Conservation (phyloP, 2,888 invertebrate species). For the Therioaphis trifolii region DNA sequence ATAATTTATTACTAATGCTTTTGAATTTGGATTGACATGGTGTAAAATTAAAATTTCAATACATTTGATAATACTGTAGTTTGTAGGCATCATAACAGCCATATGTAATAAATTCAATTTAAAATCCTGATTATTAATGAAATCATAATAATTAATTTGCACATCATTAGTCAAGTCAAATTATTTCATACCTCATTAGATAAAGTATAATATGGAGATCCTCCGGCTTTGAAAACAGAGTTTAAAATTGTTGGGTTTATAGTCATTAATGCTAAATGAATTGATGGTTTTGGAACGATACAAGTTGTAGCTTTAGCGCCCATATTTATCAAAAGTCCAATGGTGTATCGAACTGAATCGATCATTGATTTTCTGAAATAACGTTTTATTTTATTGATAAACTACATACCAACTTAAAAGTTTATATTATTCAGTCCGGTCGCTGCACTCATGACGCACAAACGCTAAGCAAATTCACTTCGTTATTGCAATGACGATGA, state of each 20-base stretch:
- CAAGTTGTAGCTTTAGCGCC: constrained; percentile 42
- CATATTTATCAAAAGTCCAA: constrained; percentile 39
- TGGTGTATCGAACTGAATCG: constrained; percentile 1
- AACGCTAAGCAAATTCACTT: no score
- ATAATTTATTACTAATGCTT: constrained; percentile 29
- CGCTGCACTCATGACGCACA: no score
- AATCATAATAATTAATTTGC: neutral
- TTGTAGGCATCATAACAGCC: constrained; percentile 45
- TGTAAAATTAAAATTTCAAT: constrained; percentile 38
- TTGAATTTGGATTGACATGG: constrained; percentile 28
- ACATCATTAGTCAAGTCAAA: neutral
- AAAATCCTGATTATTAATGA: constrained; percentile 16
- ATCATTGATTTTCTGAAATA: constrained; percentile 1
- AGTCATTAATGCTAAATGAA: constrained; percentile 48
- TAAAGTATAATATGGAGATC: constrained; percentile 35
- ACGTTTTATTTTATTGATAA: no score
- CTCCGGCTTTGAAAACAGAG: constrained; percentile 31
- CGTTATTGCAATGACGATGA: no score
- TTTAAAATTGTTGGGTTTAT: constrained; percentile 28
- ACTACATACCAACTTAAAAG: no score
- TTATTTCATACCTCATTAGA: constrained; percentile 33
- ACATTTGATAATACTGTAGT: constrained; percentile 22
- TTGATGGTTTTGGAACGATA: constrained; percentile 6
- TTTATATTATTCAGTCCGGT: no score
- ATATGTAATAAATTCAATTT: constrained; percentile 52